A percentile compares a stretch with the other conserved stretches of the same genome.
These are phyloP conservation scores for Brachionus sp. DNA, from an alignment of 1,140 invertebrate genomes.

Conservation along the genomic window DNA sequence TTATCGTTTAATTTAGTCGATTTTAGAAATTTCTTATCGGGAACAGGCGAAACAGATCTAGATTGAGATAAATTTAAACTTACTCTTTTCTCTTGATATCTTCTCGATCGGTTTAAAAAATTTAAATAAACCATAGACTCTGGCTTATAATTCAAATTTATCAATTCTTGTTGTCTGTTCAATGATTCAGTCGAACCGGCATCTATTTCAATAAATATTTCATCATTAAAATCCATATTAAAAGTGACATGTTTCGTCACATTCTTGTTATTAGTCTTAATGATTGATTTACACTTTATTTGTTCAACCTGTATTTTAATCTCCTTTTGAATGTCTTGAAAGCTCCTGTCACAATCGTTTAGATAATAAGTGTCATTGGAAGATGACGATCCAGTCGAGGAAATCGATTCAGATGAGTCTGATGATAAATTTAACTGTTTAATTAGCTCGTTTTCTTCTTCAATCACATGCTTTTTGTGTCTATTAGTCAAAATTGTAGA, in stretches of 20 bases:
- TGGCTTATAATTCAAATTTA: slow-evolving; percentile 20
- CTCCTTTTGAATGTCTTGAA: not conserved
- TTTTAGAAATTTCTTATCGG: not conserved
- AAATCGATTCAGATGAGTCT: not conserved
- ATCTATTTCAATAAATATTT: slow-evolving; percentile 31
- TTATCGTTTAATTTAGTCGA: not conserved
- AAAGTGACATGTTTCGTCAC: slow-evolving; percentile 5
- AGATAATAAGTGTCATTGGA: slow-evolving; percentile 1
- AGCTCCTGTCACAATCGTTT: not conserved
- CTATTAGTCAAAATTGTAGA: not conserved
- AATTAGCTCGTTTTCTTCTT: not conserved
- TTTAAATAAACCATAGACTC: slow-evolving; percentile 19
- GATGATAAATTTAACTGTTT: not conserved
- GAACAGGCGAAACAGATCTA: not conserved
- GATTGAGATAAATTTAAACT: not conserved
- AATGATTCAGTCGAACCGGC: not conserved
- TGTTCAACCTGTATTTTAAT: not conserved
- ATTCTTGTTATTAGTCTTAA: not conserved
- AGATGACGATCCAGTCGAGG: not conserved
- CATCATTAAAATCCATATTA: slow-evolving; percentile 25
- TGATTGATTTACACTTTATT: slow-evolving; percentile 9
- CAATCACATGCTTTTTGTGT: not conserved
- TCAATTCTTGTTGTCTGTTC: not conserved
- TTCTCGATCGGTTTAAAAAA: slow-evolving; percentile 9
- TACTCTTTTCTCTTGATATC: not conserved